phyloP scores from a whole-genome alignment of 2,888 invertebrate species.

The Drosophila eohydei region DNA sequence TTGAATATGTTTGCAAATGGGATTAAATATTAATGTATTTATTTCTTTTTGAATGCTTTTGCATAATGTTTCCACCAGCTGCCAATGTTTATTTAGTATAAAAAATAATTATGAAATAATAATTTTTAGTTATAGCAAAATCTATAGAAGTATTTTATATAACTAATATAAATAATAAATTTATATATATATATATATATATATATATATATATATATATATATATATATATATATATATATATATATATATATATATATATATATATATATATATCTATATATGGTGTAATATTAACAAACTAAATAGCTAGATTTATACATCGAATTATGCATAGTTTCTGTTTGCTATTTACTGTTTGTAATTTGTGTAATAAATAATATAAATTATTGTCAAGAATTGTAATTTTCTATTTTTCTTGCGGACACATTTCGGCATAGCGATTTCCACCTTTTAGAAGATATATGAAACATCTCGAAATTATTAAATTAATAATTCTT shows the following conservation, averaged over 20 bases:
- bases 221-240: constrained; percentile 12
- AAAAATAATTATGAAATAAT: neutral
- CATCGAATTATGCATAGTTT: constrained; percentile 45
- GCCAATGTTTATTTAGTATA: constrained; percentile 30
- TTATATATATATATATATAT: constrained; percentile 38
- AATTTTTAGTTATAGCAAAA: constrained; percentile 38
- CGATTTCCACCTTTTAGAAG: too few relatives aligned
- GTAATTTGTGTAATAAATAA: constrained; percentile 57
- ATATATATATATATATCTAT: constrained; percentile 27
- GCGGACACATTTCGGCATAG: too few relatives aligned
- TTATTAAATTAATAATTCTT: too few relatives aligned
- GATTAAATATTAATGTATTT: constrained; percentile 59
- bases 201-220: constrained; percentile 31
- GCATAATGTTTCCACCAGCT: constrained; percentile 34
- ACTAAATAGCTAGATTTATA: constrained; percentile 55
- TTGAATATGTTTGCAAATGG: constrained; percentile 29
- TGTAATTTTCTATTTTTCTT: neutral
- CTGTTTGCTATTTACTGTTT: constrained; percentile 43
- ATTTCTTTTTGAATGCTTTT: neutral
- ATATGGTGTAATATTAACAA: constrained; percentile 59
- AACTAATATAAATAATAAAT: constrained; percentile 1
- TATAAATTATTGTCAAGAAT: constrained; percentile 3
- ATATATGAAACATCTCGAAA: too few relatives aligned
- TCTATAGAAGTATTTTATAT: constrained; percentile 30
- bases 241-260: constrained; percentile 29